Base-by-base conservation (phyloP, 2,113 vertebrate species). In the Pogona vitticeps region DNA sequence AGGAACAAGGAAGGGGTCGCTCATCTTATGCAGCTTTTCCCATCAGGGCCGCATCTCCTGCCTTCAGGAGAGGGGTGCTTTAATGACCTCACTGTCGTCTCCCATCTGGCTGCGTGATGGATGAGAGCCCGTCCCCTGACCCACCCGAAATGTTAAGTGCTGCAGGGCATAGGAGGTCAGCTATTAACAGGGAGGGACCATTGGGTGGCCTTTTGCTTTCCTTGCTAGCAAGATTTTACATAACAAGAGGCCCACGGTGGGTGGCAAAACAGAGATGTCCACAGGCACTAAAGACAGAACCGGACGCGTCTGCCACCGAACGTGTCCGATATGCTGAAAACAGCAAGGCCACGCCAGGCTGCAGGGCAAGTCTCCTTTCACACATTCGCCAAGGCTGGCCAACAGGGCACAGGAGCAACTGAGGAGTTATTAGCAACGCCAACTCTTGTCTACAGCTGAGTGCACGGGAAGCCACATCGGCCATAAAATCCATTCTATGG, bases 331-430 rank as follows among this genome's bases (percentile, higher is more conserved):
- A 40, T 23, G 33, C 36, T 36, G 58, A 40, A 63, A 61, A 33
- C 2, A 6, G 18, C 15, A n/a, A 42, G 26, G 6, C 26, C 0
- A 6, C 13, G 3, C 20, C 23, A 17, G 17, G 15, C 17, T 58
- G 28, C 76, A 31, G n/a, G n/a, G 46, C 21, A 56, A 6, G 46
- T 56, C 46, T 77, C 12, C 10, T 40, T 40, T 3, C 1, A 23
- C 20, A 26, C 23, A 76, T 67, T 26, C 20, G 61, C 10, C 6
- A 65, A 26, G 61, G 18, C 14, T 65, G 61, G 17, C 61, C 18
- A 65, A 65, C 61, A 17, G 59, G 59, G 8, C 20, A 20, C 59
- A 61, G 20, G 6, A 20, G 2, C n/a, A n/a, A n/a, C n/a, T n/a
- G n/a, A n/a, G n/a, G n/a, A n/a, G n/a, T n/a, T n/a, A n/a, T n/a